These are phyloP conservation scores for Lophius americanus DNA, from an alignment of 2,797 vertebrate genomes.

Conservation along the genomic window DNA sequence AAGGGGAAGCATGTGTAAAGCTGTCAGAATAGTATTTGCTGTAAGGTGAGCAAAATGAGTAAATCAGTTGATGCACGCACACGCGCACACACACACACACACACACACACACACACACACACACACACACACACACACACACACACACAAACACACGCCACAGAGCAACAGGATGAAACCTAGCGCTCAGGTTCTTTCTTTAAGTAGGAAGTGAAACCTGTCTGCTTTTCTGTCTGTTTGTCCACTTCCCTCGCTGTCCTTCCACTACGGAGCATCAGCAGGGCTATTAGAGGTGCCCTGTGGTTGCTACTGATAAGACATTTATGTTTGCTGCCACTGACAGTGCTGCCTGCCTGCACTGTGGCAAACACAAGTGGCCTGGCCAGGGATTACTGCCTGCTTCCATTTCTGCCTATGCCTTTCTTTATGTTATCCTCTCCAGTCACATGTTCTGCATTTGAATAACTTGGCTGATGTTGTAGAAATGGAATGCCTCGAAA, in stretches of 20 bases:
- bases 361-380: conserved; percentile 75
- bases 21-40: conserved; percentile 27
- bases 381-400: conserved; percentile 84
- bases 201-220: conserved; percentile 76
- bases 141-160: not conserved
- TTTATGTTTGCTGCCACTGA: conserved; percentile 62
- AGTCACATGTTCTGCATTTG: conserved; percentile 81
- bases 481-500: conserved; percentile 72
- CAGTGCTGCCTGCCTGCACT: conserved; percentile 56
- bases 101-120: not conserved
- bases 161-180: conserved; percentile 40
- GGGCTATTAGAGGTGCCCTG: conserved; percentile 80
- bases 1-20: conserved; percentile 32
- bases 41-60: conserved; percentile 27
- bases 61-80: conserved; percentile 7
- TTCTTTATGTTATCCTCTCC: conserved; percentile 82
- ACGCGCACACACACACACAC: not conserved
- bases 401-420: conserved; percentile 85
- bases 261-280: conserved; percentile 65
- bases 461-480: conserved; percentile 81
- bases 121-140: not conserved
- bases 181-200: conserved; percentile 41
- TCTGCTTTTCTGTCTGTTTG: conserved; percentile 55
- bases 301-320: conserved; percentile 82
- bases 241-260: conserved; percentile 54